Evolutionary conservation across 2,113 vertebrate species (phyloP).

Genomic region (Stegastes partitus): DNA sequence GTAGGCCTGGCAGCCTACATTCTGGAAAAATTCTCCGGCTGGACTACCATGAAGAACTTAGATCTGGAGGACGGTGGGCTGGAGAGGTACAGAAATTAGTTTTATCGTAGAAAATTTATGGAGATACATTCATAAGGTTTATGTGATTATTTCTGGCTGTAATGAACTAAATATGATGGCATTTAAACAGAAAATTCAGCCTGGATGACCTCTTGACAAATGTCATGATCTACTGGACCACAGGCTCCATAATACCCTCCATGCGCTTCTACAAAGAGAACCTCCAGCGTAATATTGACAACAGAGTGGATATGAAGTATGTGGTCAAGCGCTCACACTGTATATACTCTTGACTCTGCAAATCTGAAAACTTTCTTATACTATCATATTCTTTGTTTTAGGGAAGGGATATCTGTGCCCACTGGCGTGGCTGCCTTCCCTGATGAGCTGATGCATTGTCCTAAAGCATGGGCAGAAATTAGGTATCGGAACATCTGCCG

Average conservation of each 20-base stretch:
- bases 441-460: constrained; percentile 83
- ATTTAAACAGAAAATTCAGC: constrained; percentile 85
- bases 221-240: constrained; percentile 93
- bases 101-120: neutral
- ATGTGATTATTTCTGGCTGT: neutral
- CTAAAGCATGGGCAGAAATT: constrained; percentile 80
- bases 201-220: constrained; percentile 91
- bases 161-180: neutral
- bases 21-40: constrained; percentile 92
- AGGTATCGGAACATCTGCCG: constrained; percentile 84
- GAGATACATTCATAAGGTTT: neutral
- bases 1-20: constrained; percentile 91
- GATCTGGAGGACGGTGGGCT: constrained; percentile 87
- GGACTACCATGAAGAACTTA: constrained; percentile 84
- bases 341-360: neutral
- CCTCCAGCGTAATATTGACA: constrained; percentile 33
- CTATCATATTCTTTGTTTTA: constrained; percentile 56
- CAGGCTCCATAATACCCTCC: constrained; percentile 88
- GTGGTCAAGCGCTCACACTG: neutral
- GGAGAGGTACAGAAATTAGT: constrained; percentile 82
- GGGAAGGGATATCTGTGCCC: constrained; percentile 83
- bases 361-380: neutral
- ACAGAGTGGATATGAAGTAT: constrained; percentile 77
- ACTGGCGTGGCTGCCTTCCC: constrained; percentile 89
- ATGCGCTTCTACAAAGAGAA: constrained; percentile 94